These are phyloP conservation scores for Gavia stellata DNA, from an alignment of 2,113 vertebrate genomes.

Conservation along the genomic window DNA sequence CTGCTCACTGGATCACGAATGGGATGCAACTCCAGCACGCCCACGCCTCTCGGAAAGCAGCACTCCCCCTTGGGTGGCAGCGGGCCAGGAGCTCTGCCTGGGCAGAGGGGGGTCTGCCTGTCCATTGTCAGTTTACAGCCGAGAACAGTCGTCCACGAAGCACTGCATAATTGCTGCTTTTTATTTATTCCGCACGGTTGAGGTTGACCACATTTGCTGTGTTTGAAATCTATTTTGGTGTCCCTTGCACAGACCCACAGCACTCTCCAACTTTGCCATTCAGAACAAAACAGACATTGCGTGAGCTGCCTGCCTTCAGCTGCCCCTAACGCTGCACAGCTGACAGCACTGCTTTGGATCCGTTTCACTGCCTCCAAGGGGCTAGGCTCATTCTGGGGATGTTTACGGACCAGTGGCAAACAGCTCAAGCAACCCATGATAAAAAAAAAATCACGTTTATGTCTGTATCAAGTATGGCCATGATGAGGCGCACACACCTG, in stretches of 20 bases:
- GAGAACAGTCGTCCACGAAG: not conserved
- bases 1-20: not conserved
- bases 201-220: not conserved
- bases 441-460: not conserved
- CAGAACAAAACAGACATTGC: not conserved
- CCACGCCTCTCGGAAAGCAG: not conserved
- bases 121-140: not conserved
- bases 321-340: not conserved
- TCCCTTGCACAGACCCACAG: not conserved
- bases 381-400: not conserved
- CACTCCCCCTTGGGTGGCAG: not conserved
- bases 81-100: not conserved
- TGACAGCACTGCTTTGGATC: not conserved
- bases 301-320: not conserved
- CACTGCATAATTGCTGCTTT: not conserved
- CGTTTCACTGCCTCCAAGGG: not conserved
- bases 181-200: not conserved
- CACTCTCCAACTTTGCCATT: not conserved
- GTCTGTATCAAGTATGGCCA: not conserved
- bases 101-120: not conserved
- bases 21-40: not conserved
- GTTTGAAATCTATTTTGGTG: not conserved
- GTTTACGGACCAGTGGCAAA: not conserved
- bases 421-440: not conserved
- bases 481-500: no score